Percentiles rank a stretch among this genome's conserved stretches.
phyloP scores from a whole-genome alignment of 2,797 vertebrate genomes.

The Brotula barbata region DNA sequence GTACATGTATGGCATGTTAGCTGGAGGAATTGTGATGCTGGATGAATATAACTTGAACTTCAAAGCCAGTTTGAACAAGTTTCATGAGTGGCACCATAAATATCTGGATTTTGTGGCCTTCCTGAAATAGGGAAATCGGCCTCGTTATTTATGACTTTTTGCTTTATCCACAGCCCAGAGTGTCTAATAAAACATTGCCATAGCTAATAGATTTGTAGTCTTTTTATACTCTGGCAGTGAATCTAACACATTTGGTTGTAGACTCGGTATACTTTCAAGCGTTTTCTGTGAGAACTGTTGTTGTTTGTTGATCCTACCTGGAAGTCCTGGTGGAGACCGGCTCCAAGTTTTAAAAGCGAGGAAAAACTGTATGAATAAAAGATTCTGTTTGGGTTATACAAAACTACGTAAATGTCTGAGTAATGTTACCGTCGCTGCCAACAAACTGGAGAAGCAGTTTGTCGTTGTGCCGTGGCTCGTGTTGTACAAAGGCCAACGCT shows the following conservation, averaged over 20 bases:
- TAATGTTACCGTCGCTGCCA: constrained; percentile 57
- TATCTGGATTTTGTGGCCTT: constrained; percentile 50
- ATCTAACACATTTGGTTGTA: constrained; percentile 56
- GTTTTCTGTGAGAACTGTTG: too few species aligned
- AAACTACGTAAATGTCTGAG: constrained; percentile 54
- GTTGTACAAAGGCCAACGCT: constrained; percentile 55
- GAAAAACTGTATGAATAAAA: constrained; percentile 54
- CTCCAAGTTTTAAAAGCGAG: constrained; percentile 42
- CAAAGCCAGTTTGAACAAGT: constrained; percentile 50
- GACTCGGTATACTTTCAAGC: too few species aligned
- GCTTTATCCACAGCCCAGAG: constrained; percentile 43
- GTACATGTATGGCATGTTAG: constrained; percentile 41
- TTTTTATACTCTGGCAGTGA: constrained; percentile 57
- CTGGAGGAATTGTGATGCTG: constrained; percentile 34
- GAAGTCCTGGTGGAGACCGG: constrained; percentile 45
- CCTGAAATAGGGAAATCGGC: constrained; percentile 52
- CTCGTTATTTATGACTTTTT: constrained; percentile 48
- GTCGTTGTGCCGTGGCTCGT: constrained; percentile 47
- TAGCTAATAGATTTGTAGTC: constrained; percentile 57
- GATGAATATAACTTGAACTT: constrained; percentile 15
- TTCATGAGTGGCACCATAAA: constrained; percentile 51
- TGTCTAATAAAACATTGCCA: constrained; percentile 58
- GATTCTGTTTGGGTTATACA: constrained; percentile 55
- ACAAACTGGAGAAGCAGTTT: constrained; percentile 65
- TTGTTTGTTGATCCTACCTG: constrained; percentile 43